Percentiles rank a stretch among this genome's conserved stretches.
phyloP scores from a whole-genome alignment of 2,888 invertebrate species.

The Chloroclysta siterata region DNA sequence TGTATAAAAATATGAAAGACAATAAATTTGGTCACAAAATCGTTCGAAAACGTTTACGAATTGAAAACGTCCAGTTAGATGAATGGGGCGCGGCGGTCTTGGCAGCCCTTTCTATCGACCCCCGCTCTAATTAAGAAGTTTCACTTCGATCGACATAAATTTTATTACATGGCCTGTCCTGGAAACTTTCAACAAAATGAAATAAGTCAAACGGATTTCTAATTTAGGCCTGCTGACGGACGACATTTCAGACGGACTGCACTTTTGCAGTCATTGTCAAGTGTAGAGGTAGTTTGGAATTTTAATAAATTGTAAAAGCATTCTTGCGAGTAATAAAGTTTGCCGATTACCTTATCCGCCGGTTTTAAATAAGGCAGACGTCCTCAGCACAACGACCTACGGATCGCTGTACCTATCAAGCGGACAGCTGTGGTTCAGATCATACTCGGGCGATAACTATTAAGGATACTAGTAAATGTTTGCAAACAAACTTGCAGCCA shows the following conservation, averaged over 20 bases:
- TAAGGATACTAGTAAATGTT: too few relatives aligned
- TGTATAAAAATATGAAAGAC: not conserved
- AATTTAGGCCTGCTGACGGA: conserved; percentile 50
- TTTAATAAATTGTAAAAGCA: too few relatives aligned
- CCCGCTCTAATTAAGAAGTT: conserved; percentile 74
- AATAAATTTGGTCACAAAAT: conserved; percentile 16
- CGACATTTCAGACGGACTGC: conserved; percentile 12
- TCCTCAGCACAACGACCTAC: too few relatives aligned
- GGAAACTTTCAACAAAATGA: conserved; percentile 69
- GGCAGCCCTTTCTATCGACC: conserved; percentile 60
- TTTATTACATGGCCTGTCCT: conserved; percentile 67
- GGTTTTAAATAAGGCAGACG: too few relatives aligned
- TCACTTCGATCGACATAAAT: conserved; percentile 67
- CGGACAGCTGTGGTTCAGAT: not conserved
- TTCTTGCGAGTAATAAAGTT: not conserved
- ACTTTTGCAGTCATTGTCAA: conserved; percentile 3
- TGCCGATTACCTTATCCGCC: too few relatives aligned
- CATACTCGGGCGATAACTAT: too few relatives aligned
- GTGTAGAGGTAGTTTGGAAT: too few relatives aligned
- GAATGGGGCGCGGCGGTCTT: conserved; percentile 59
- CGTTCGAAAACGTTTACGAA: conserved; percentile 55
- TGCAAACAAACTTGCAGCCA: too few relatives aligned
- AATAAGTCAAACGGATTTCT: conserved; percentile 70
- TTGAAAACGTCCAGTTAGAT: conserved; percentile 60
- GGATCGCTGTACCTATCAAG: too few relatives aligned